These are phyloP conservation scores for Protonibea diacanthus DNA, from an alignment of 2,797 vertebrate species.

Conservation along the genomic window DNA sequence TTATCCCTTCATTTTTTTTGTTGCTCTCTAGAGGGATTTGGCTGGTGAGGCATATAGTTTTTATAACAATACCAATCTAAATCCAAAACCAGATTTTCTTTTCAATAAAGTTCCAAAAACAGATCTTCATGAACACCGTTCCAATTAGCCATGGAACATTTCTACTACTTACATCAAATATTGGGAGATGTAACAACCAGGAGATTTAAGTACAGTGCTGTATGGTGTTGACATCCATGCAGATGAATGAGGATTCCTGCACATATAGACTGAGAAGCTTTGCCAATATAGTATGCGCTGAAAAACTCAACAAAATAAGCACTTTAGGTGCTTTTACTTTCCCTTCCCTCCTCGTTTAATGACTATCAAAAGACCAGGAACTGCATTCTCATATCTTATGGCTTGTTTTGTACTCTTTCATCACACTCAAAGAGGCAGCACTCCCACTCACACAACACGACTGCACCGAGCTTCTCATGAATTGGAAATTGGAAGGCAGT, in stretches of 20 bases:
- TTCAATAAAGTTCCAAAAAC: slow-evolving; percentile 18
- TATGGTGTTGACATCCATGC: not conserved
- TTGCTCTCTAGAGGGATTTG: slow-evolving; percentile 70
- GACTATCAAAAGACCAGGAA: slow-evolving; percentile 17
- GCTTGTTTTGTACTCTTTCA: slow-evolving; percentile 33
- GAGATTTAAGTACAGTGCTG: not conserved
- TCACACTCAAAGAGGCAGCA: slow-evolving; percentile 30
- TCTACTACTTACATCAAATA: not conserved
- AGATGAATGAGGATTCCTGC: not conserved
- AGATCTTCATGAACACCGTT: slow-evolving; percentile 17
- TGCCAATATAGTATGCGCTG: not conserved
- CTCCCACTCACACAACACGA: slow-evolving; percentile 37
- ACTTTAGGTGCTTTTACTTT: not conserved
- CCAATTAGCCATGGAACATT: slow-evolving; percentile 19
- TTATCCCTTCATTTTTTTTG: slow-evolving; percentile 71
- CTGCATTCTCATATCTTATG: slow-evolving; percentile 22
- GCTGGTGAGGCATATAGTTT: slow-evolving; percentile 52
- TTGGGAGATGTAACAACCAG: not conserved
- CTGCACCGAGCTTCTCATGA: slow-evolving; percentile 35
- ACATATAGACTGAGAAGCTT: slow-evolving; percentile 1
- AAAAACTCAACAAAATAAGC: not conserved
- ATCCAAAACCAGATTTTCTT: slow-evolving; percentile 29
- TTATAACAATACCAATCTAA: slow-evolving; percentile 33
- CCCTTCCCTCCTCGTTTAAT: slow-evolving; percentile 17
- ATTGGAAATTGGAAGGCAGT: slow-evolving; percentile 38